Conservation (phyloP, 2,113 vertebrate species). For the Macrotus californicus region DNA sequence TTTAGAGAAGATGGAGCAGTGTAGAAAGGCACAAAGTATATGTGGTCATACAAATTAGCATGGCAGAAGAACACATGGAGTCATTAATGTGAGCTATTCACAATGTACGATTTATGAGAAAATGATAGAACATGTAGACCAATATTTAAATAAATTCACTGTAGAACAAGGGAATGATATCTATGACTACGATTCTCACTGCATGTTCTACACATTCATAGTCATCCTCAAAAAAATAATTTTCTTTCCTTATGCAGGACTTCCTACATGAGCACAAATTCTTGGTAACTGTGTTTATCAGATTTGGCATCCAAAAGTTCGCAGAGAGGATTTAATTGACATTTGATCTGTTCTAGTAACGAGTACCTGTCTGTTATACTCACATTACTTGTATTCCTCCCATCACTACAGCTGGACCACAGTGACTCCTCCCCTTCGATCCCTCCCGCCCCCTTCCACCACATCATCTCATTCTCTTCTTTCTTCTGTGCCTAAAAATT, state of each 20-base stretch:
- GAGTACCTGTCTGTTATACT: not conserved
- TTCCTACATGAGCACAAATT: not conserved
- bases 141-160: not conserved
- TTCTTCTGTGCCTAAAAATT: not conserved
- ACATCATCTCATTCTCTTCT: not conserved
- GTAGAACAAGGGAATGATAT: not conserved
- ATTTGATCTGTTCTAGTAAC: not conserved
- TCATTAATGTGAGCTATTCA: no score
- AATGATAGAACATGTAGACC: not conserved
- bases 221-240: not conserved
- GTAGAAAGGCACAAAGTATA: not conserved
- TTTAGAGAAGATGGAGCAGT: not conserved
- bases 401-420: no score
- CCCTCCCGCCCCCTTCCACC: accelerated
- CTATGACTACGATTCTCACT: not conserved
- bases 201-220: not conserved
- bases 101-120: not conserved
- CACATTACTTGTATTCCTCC: not conserved
- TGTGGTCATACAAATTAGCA: accelerated
- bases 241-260: not conserved
- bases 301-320: not conserved
- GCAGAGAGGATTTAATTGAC: not conserved
- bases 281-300: not conserved
- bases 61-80: not conserved
- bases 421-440: not conserved